Base-by-base conservation (phyloP, 2,888 invertebrate genomes). In the Caenorhabditis sp. region DNA sequence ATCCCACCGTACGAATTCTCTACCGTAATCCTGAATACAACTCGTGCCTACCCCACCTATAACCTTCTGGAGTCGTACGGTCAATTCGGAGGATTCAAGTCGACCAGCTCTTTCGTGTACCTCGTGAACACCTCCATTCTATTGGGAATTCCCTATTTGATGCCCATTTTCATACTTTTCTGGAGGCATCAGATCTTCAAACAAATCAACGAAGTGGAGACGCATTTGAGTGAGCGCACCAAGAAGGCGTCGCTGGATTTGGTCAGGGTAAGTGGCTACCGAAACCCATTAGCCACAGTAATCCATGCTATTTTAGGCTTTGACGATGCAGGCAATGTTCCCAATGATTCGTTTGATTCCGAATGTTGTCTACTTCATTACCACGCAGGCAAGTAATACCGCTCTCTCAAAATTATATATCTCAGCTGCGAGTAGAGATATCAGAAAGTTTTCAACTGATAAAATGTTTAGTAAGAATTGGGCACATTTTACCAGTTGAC, bases 321-420 rank as follows among this genome's bases (percentile, higher is more conserved):
- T 73, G 17, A 73, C 73, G 27, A 65, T 73, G 73, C 73, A 73
- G 22, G 65, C 73, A 17, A 58, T 73, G 45, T 59, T 73, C 20
- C 73, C 73, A 32, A 73, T 73, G 65, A 48, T 73, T n/a, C 66
- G 73, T 26, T 39, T 73, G 8, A 53, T 73, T 32, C 73, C 73
- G 13, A 73, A 73, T 45, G 73, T 73, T 7, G 59, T 48, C 2
- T 73, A 73, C 30, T 73, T 65, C 11, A 24, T 73, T 2, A 13
- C 48, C 8, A n/a, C 65, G 0, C 73, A 73, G 53, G 63, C n/a
- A n/a, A n/a, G n/a, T n/a, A n/a, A n/a, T n/a, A n/a, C n/a, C n/a
- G n/a, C n/a, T n/a, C n/a, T n/a, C n/a, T n/a, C n/a, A n/a, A n/a
- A n/a, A n/a, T n/a, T n/a, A n/a, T n/a, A n/a, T n/a, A n/a, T n/a